These are phyloP conservation scores for Chamaedrilus cognettii DNA, from an alignment of 2,888 invertebrate species.

Conservation along the genomic window DNA sequence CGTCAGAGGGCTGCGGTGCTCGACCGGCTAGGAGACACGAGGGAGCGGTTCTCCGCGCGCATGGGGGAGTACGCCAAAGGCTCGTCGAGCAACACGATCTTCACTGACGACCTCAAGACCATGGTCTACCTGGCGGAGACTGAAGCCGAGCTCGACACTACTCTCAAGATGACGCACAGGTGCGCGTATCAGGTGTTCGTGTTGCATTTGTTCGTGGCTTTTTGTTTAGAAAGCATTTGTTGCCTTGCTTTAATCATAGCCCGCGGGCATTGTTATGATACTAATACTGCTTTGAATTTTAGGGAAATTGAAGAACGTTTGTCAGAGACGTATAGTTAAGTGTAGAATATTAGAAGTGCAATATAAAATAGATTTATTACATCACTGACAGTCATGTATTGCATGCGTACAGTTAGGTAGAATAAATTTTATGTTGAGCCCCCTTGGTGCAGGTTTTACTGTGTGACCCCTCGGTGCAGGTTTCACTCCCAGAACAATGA, in stretches of 20 bases:
- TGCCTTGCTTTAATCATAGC: background rate
- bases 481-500: constrained; percentile 71
- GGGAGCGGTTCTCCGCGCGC: constrained; percentile 68
- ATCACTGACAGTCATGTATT: too few relatives aligned
- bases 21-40: background rate
- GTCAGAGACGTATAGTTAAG: too few relatives aligned
- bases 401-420: too few relatives aligned
- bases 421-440: too few relatives aligned
- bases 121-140: constrained; percentile 73
- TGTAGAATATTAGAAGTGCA: too few relatives aligned
- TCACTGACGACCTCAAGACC: constrained; percentile 83
- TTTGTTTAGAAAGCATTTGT: background rate
- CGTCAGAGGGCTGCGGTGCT: constrained; percentile 36
- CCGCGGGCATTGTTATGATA: too few relatives aligned
- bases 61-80: constrained; percentile 69
- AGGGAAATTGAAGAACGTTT: too few relatives aligned
- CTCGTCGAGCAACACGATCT: constrained; percentile 69
- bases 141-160: constrained; percentile 67
- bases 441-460: too few relatives aligned
- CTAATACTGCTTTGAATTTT: too few relatives aligned
- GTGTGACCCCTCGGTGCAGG: constrained; percentile 62
- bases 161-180: constrained; percentile 73
- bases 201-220: background rate
- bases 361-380: too few relatives aligned
- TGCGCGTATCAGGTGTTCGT: too few relatives aligned